These are phyloP conservation scores for Odontamblyopus lacepedii DNA, from an alignment of 2,797 vertebrate species.

Conservation along the genomic window DNA sequence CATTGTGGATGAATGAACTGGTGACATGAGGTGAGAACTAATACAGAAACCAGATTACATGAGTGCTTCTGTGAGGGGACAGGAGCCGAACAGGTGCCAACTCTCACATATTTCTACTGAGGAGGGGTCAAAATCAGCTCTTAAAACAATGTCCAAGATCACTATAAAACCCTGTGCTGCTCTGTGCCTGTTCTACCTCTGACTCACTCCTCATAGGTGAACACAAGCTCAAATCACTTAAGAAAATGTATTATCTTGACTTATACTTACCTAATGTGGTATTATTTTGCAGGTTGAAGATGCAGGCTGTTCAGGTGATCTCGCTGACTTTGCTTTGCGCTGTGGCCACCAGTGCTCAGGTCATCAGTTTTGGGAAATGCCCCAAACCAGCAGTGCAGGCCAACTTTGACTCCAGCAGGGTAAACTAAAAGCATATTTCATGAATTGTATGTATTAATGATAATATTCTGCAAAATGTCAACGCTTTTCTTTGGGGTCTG, in stretches of 20 bases:
- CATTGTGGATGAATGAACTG: slow-evolving; percentile 9
- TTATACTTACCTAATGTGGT: neutral
- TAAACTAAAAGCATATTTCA: slow-evolving; percentile 28
- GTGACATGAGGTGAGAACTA: neutral
- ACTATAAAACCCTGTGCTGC: slow-evolving; percentile 44
- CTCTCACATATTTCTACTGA: slow-evolving; percentile 32
- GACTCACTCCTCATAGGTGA: slow-evolving; percentile 43
- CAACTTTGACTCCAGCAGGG: slow-evolving; percentile 67
- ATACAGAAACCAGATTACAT: neutral
- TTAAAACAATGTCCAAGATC: neutral
- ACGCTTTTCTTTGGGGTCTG: no score
- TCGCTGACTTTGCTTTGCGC: slow-evolving; percentile 69
- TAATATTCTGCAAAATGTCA: no score
- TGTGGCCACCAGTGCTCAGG: slow-evolving; percentile 66
- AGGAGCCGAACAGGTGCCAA: slow-evolving; percentile 58
- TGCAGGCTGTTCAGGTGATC: slow-evolving; percentile 65
- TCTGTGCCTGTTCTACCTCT: slow-evolving; percentile 4
- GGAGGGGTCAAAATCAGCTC: slow-evolving; percentile 19
- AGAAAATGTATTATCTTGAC: neutral
- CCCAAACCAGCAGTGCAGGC: slow-evolving; percentile 79
- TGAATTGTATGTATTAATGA: no score
- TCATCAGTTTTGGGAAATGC: slow-evolving; percentile 75
- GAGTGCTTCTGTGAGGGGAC: neutral
- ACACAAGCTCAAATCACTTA: neutral
- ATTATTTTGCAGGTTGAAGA: slow-evolving; percentile 49